A percentile compares a stretch with the other conserved stretches of the same genome.
Conservation (phyloP, 2,888 invertebrate genomes). For the Azorinus chamasolen region DNA sequence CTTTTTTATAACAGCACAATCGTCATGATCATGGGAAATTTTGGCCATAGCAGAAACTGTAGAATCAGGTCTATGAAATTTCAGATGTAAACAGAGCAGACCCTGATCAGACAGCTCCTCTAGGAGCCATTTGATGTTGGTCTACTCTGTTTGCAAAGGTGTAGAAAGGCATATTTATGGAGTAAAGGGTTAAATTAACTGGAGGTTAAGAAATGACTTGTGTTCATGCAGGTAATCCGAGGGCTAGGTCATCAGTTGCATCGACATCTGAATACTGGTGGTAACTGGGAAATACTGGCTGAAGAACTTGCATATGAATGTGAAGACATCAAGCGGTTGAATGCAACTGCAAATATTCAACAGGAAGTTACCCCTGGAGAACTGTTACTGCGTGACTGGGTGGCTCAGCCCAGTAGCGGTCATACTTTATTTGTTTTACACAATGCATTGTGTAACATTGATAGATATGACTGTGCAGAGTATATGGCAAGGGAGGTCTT, state of each 20-base stretch:
- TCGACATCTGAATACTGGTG: slow-evolving; percentile 22
- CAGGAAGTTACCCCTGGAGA: slow-evolving; percentile 48
- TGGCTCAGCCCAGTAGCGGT: slow-evolving; percentile 16
- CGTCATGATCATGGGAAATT: no score
- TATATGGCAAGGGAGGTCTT: slow-evolving; percentile 40
- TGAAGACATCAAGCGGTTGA: slow-evolving; percentile 47
- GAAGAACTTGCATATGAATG: slow-evolving; percentile 45
- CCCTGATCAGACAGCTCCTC: no score
- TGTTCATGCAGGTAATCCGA: no score
- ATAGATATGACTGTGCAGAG: slow-evolving; percentile 38
- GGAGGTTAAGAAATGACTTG: no score
- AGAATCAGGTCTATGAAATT: no score
- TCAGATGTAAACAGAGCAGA: no score
- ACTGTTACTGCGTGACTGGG: slow-evolving; percentile 44
- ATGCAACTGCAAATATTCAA: slow-evolving; percentile 25
- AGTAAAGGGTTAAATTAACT: no score
- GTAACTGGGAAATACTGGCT: slow-evolving; percentile 53
- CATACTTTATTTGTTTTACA: slow-evolving; percentile 46
- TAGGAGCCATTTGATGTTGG: no score
- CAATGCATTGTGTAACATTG: slow-evolving; percentile 40
- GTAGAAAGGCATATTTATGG: no score
- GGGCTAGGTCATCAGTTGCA: slow-evolving; percentile 37
- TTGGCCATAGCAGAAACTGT: no score
- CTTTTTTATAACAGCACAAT: no score
- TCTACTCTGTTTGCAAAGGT: no score